Evolutionary conservation across 1,140 invertebrate genomes (phyloP).

Genomic region (Batillaria attramentaria): DNA sequence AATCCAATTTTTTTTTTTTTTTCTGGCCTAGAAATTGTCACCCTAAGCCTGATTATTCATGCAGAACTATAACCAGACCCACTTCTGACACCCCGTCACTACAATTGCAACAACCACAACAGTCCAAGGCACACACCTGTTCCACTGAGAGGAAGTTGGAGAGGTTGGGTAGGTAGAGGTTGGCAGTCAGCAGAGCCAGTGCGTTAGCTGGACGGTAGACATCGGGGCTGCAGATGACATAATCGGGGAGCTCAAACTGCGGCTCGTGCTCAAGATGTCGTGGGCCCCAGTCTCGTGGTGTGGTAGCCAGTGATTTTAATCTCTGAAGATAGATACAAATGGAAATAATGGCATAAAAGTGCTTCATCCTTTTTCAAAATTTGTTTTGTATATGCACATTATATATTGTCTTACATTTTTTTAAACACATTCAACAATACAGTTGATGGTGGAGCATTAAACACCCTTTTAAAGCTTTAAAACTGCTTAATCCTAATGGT

Average conservation of each 20-base stretch:
- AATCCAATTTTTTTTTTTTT: too few relatives aligned
- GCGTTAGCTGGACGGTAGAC: slow-evolving; percentile 60
- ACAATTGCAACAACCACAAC: neutral
- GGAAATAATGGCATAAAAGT: neutral
- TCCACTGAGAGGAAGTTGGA: slow-evolving; percentile 46
- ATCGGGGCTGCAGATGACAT: slow-evolving; percentile 64
- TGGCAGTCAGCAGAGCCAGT: slow-evolving; percentile 64
- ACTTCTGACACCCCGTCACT: neutral
- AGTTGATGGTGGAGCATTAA: too few relatives aligned
- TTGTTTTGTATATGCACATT: neutral
- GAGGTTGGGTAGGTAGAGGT: slow-evolving; percentile 64
- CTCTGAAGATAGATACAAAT: slow-evolving; percentile 43
- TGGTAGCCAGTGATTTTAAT: slow-evolving; percentile 47
- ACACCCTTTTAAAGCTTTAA: too few relatives aligned
- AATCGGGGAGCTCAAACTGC: slow-evolving; percentile 58
- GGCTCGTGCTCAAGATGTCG: slow-evolving; percentile 53
- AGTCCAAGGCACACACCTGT: slow-evolving; percentile 3
- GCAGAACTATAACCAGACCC: too few relatives aligned
- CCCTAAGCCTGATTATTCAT: too few relatives aligned
- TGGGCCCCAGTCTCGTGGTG: slow-evolving; percentile 58
- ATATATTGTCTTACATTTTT: neutral
- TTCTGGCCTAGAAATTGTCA: too few relatives aligned
- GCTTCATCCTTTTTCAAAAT: neutral
- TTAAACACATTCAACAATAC: neutral
- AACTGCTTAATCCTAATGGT: too few relatives aligned